These are phyloP conservation scores for Caenorhabditis afra DNA, from an alignment of 2,888 invertebrate genomes.

Conservation along the genomic window DNA sequence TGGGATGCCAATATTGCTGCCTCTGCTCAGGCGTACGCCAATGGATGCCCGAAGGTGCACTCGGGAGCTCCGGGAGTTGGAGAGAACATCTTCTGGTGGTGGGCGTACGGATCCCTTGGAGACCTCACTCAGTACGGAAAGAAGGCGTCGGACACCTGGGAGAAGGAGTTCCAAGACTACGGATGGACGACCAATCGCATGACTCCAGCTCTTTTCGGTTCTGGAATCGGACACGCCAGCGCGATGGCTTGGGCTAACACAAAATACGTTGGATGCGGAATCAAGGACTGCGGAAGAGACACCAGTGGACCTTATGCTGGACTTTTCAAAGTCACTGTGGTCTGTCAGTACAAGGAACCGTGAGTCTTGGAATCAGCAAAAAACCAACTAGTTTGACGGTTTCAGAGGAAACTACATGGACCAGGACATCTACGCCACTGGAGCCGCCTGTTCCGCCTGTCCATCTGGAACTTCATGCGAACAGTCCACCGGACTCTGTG, in stretches of 20 bases:
- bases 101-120: no score
- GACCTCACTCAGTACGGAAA: no score
- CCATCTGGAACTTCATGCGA: slow-evolving; percentile 54
- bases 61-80: slow-evolving; percentile 49
- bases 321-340: slow-evolving; percentile 47
- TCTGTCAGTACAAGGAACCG: slow-evolving; percentile 54
- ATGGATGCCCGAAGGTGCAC: no score
- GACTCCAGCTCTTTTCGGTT: no score
- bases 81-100: no score
- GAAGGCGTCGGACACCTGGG: no score
- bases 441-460: slow-evolving; percentile 46
- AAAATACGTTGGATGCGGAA: slow-evolving; percentile 53
- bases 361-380: slow-evolving; percentile 15
- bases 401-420: slow-evolving; percentile 52
- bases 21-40: slow-evolving; percentile 46
- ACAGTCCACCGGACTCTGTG: slow-evolving; percentile 36
- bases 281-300: slow-evolving; percentile 47
- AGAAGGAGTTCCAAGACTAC: no score
- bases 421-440: slow-evolving; percentile 42
- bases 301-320: slow-evolving; percentile 26
- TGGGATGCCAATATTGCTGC: slow-evolving; percentile 43
- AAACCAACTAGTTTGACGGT: no score
- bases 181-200: no score
- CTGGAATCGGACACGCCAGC: no score
- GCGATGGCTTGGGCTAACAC: slow-evolving; percentile 57